Evolutionary conservation across 2,113 vertebrate species (phyloP).

Genomic region (Cyanoderma ruficeps): DNA sequence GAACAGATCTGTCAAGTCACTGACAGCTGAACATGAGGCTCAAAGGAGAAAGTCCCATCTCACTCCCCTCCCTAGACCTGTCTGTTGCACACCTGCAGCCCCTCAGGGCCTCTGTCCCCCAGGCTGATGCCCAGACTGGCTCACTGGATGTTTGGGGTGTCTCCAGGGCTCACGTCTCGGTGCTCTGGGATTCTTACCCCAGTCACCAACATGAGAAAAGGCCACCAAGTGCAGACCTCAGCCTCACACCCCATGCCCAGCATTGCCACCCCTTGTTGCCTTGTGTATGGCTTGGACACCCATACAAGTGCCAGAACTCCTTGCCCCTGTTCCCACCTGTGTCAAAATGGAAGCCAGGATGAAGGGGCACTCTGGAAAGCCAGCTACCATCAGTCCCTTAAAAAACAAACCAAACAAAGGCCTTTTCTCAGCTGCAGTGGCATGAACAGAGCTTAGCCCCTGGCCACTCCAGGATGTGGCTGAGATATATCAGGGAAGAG

Average conservation of each 20-base stretch:
- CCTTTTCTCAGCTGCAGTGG: not conserved
- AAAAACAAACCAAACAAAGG: constrained; percentile 7
- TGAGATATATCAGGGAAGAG: constrained; percentile 54
- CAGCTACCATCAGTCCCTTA: not conserved
- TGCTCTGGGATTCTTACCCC: not conserved
- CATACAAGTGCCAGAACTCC: not conserved
- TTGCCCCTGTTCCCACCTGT: not conserved
- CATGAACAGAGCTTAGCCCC: not conserved
- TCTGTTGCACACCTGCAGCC: not conserved
- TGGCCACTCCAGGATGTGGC: constrained; percentile 31
- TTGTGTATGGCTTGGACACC: not conserved
- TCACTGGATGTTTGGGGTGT: not conserved
- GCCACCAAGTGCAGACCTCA: not conserved
- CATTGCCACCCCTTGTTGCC: not conserved
- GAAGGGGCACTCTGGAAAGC: not conserved
- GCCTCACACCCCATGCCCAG: accelerated
- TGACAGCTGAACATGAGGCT: not conserved
- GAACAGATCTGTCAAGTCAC: not conserved
- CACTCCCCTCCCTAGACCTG: not conserved
- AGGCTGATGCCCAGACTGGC: not conserved
- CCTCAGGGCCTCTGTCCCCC: not conserved
- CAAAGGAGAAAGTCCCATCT: not conserved
- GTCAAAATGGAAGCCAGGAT: not conserved
- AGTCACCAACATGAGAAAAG: not conserved
- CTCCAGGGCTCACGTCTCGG: not conserved